Conservation (phyloP, 2,888 invertebrate species). For the Cerceris rybyensis region DNA sequence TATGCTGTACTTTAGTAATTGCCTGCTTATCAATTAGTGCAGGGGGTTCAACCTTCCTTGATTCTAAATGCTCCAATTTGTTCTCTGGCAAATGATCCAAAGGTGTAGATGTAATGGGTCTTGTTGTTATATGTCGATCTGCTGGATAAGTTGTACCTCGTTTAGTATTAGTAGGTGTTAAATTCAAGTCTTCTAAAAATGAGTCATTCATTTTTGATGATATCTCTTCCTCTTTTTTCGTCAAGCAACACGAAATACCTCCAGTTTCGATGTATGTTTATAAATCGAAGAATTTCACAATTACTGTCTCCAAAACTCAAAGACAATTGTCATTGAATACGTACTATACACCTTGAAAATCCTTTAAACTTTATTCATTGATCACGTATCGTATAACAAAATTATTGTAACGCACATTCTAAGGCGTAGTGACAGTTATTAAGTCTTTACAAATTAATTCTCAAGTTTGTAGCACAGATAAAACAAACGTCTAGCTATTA, state of each 20-base stretch:
- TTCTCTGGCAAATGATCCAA: conserved; percentile 10
- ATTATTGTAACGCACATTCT: not conserved
- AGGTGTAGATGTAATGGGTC: conserved; percentile 63
- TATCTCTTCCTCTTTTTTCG: not conserved
- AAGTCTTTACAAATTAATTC: no score
- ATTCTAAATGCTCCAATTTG: conserved; percentile 26
- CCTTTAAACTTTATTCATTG: conserved; percentile 7
- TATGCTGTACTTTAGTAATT: conserved; percentile 12
- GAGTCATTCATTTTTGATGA: conserved; percentile 73
- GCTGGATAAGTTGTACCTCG: conserved; percentile 38
- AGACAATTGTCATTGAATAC: not conserved
- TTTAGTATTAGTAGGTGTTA: conserved; percentile 60
- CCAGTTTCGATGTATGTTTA: not conserved
- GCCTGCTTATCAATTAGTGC: conserved; percentile 10
- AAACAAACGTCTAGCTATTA: no score
- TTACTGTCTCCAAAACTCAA: not conserved
- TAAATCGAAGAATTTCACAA: not conserved
- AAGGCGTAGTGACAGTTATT: not conserved
- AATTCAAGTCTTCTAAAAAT: conserved; percentile 75
- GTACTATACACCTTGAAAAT: not conserved
- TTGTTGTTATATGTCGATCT: conserved; percentile 72
- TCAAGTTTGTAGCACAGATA: no score
- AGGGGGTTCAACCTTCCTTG: conserved; percentile 11
- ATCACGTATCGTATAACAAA: not conserved
- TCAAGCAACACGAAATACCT: not conserved